phyloP scores from a whole-genome alignment of 2,113 vertebrate genomes.

The Myotis yumanensis region DNA sequence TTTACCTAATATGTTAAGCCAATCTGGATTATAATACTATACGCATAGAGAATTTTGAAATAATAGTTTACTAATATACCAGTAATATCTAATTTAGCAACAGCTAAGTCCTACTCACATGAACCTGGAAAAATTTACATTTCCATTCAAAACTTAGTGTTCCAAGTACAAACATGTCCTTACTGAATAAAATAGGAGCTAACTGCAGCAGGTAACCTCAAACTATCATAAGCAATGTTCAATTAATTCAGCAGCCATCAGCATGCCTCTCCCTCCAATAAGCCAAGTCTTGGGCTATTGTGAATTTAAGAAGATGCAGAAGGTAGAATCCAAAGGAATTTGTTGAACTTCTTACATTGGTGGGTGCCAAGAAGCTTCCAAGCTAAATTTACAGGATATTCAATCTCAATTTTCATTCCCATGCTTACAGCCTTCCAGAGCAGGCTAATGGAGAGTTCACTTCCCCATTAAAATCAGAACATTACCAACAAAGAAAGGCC shows the following conservation, averaged over 20 bases:
- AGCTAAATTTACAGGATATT: neutral
- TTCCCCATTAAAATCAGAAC: neutral
- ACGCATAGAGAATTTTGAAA: neutral
- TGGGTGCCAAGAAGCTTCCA: constrained; percentile 2
- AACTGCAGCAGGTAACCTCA: neutral
- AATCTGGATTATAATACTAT: neutral
- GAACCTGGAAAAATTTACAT: neutral
- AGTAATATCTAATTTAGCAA: neutral
- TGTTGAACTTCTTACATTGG: neutral
- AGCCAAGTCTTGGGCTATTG: neutral
- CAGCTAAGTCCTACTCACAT: neutral
- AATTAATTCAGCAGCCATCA: neutral
- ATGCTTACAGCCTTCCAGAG: neutral
- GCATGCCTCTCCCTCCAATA: neutral
- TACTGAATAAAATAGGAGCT: neutral
- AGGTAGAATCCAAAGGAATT: neutral
- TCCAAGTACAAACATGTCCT: neutral
- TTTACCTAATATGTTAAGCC: neutral
- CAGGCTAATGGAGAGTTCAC: neutral
- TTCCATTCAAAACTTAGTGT: neutral
- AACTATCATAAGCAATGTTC: neutral
- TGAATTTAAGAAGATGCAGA: neutral
- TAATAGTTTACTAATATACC: neutral
- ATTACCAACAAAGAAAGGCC: neutral
- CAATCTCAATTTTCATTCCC: neutral